phyloP scores from a whole-genome alignment of 2,888 invertebrate species.

The Phaonia tiefii region DNA sequence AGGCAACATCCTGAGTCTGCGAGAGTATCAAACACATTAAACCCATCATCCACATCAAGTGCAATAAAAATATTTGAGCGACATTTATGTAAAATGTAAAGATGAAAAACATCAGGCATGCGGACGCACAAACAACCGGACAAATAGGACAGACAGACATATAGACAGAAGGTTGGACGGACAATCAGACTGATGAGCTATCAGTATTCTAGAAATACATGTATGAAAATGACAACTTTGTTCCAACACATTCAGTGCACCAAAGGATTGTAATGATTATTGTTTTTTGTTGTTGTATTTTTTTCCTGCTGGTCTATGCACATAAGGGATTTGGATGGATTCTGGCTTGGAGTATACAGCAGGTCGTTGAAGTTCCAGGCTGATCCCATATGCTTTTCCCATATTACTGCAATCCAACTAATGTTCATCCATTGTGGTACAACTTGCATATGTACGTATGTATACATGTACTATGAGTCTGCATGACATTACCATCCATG shows the following conservation, averaged over 20 bases:
- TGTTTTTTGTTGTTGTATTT: neutral
- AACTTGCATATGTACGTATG: neutral
- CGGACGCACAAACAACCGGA: conserved; percentile 19
- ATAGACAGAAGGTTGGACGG: conserved; percentile 5
- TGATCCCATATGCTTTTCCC: neutral
- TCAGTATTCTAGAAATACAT: conserved; percentile 25
- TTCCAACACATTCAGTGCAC: conserved; percentile 18
- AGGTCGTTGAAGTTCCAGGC: conserved; percentile 1
- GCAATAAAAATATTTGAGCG: conserved; percentile 76
- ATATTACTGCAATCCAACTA: conserved; percentile 2
- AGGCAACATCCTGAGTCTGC: conserved; percentile 56
- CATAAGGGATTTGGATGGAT: conserved; percentile 58
- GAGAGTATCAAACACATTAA: conserved; percentile 48
- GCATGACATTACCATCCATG: neutral
- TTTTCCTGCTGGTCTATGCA: conserved; percentile 22
- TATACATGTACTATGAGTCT: neutral
- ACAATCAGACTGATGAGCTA: conserved; percentile 2
- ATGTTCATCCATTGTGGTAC: neutral
- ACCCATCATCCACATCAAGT: conserved; percentile 63
- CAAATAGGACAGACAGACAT: conserved; percentile 18
- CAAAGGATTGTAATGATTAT: conserved; percentile 29
- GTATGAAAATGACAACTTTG: conserved; percentile 45
- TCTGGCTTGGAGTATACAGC: conserved; percentile 26
- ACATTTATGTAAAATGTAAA: conserved; percentile 71
- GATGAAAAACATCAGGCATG: conserved; percentile 33